Conservation (phyloP, 2,797 vertebrate genomes). For the Acridotheres tristis region DNA sequence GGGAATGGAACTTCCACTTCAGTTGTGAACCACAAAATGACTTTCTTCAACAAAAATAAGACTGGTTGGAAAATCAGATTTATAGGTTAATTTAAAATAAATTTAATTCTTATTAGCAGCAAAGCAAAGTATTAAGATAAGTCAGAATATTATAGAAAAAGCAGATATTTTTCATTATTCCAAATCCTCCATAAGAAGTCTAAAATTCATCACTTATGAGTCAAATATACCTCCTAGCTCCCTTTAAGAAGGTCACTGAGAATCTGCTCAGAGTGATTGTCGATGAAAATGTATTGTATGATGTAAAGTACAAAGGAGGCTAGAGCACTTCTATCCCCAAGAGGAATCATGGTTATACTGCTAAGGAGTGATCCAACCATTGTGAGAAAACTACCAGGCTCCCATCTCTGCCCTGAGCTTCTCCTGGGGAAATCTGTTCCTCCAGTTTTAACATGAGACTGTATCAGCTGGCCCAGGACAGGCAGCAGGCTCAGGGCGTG, state of each 20-base stretch:
- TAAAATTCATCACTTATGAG: slow-evolving; percentile 32
- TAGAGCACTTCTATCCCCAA: neutral
- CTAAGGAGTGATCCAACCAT: neutral
- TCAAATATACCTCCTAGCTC: slow-evolving; percentile 14
- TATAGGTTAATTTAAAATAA: neutral
- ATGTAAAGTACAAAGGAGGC: neutral
- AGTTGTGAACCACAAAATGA: neutral
- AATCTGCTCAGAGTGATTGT: neutral
- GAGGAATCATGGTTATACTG: neutral
- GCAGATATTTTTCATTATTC: slow-evolving; percentile 45
- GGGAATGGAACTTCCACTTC: neutral
- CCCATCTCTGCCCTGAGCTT: neutral
- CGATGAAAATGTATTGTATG: neutral
- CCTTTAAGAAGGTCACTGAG: slow-evolving; percentile 40
- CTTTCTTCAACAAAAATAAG: neutral
- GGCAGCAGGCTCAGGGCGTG: neutral
- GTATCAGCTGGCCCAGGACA: neutral
- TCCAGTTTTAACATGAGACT: rapidly evolving
- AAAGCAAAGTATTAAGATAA: slow-evolving; percentile 36
- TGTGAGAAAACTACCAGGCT: neutral
- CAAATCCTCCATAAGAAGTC: slow-evolving; percentile 36
- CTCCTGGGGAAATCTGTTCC: neutral
- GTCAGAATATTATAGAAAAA: slow-evolving; percentile 9
- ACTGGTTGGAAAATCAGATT: slow-evolving; percentile 1
- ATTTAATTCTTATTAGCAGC: slow-evolving; percentile 6